phyloP scores from a whole-genome alignment of 2,113 vertebrate species.

The Puffinus mauretanicus region DNA sequence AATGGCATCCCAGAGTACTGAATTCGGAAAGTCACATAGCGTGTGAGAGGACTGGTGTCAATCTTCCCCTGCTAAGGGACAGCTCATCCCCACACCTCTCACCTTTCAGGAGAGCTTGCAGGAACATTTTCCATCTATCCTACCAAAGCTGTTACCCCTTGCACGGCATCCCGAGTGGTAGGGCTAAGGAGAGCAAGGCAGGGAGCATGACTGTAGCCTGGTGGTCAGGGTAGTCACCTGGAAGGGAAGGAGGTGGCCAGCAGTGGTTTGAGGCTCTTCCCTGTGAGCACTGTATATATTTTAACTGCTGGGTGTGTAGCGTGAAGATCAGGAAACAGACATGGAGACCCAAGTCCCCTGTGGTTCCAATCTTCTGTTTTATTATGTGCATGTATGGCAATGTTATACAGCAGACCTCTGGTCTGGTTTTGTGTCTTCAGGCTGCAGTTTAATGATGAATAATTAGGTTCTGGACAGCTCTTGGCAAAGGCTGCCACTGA shows the following conservation, averaged over 20 bases:
- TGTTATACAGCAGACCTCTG: conserved; percentile 35
- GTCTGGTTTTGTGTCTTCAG: conserved; percentile 63
- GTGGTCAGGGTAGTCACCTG: not conserved
- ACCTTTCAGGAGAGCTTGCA: not conserved
- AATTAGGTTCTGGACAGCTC: conserved; percentile 60
- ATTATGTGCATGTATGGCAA: not conserved
- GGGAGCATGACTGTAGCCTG: not conserved
- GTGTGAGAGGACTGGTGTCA: accelerated
- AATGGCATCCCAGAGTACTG: not conserved
- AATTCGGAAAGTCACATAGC: accelerated
- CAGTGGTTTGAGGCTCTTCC: not conserved
- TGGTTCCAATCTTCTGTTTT: not conserved
- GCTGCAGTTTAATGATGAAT: conserved; percentile 68
- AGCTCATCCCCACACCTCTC: not conserved
- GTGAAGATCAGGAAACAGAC: not conserved
- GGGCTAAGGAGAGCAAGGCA: not conserved
- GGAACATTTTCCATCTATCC: not conserved
- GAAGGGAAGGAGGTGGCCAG: not conserved
- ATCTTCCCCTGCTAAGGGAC: too few species aligned
- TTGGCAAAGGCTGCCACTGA: conserved; percentile 46
- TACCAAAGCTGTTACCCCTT: not conserved
- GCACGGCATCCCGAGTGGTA: accelerated
- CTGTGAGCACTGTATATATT: not conserved
- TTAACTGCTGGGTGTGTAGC: not conserved
- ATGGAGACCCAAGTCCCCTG: not conserved